Base-by-base conservation (phyloP, 2,113 vertebrate genomes). In the Lagopus muta region DNA sequence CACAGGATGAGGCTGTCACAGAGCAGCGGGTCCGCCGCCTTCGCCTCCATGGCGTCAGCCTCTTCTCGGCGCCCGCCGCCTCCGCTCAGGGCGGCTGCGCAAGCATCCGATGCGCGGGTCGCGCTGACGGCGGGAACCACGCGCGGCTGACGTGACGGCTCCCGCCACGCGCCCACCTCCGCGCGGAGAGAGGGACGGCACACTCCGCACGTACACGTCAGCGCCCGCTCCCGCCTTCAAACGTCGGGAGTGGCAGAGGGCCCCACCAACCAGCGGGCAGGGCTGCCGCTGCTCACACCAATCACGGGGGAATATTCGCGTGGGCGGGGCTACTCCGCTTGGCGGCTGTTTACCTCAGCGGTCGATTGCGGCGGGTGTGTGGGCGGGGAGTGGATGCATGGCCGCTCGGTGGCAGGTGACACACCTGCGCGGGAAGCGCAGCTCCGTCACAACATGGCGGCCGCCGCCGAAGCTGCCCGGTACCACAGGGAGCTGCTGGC, bases 1-100 rank as follows among this genome's bases (percentile, higher is more conserved):
- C 98, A 98, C 72, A 98, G 97, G 86, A 98, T 96, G 95, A 98
- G 98, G 96, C 98, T 98, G 96, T 98, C 97, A 45, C 97, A 98
- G 32, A 98, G 97, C 80, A 52, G 88, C 52, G 93, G 95, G 19
- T 96, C 94, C 20, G 62, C 77, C 48, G 96, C 74, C 8, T 97
- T 97, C 94, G 48, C 82, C 89, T 94, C 96, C 96, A 98, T 98
- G 90, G 72, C 79, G 57, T 15, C 38, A 18, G 74, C 70, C 36
- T 6, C 34, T 11, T 19, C 19, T 42, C 58, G 21, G 84, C 84
- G 40, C 91, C 78, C 42, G 78, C 87, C 90, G 47, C 61, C 52
- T n/a, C 38, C 74, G 61, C 48, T 6, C 40, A 9, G 3, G 11
- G 89, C 24, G n/a, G 88, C 43, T 69, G 32, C 92, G 83, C 36